Conservation (phyloP, 2,797 vertebrate genomes). For the Anguilla marmorata region DNA sequence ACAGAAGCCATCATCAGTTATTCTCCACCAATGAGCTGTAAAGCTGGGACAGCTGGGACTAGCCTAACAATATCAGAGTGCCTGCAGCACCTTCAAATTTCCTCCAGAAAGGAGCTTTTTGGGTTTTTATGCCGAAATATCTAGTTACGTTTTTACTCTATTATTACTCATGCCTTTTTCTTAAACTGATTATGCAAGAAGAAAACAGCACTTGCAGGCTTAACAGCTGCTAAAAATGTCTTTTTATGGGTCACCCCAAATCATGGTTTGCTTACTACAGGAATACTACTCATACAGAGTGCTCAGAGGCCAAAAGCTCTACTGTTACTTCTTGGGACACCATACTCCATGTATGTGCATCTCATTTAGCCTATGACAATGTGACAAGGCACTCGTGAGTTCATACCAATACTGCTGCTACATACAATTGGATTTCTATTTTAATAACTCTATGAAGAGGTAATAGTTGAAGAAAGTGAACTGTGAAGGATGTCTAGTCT, state of each 20-base stretch:
- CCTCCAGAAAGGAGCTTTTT: background rate
- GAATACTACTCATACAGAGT: background rate
- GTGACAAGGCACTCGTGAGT: background rate
- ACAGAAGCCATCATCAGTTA: slow-evolving; percentile 6
- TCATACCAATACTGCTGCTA: background rate
- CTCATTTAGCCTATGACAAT: background rate
- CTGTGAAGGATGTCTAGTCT: background rate
- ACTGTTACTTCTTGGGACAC: background rate
- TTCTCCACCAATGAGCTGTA: slow-evolving; percentile 1
- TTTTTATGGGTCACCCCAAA: background rate
- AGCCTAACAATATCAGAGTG: background rate
- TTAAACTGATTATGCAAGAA: background rate
- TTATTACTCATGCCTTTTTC: background rate
- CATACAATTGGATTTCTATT: background rate
- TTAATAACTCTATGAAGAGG: too few relatives aligned
- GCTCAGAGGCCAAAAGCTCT: background rate
- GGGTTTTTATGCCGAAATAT: background rate
- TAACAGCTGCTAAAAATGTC: background rate
- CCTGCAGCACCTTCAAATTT: background rate
- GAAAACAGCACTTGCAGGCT: background rate
- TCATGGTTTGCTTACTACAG: background rate
- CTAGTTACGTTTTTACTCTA: background rate
- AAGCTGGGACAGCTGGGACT: background rate
- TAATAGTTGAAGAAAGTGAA: too few relatives aligned
- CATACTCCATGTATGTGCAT: background rate